Evolutionary conservation across 2,888 invertebrate genomes (phyloP), one percentile per base, ranked within the genome.

Genomic region (Linhomoeus sp.): DNA sequence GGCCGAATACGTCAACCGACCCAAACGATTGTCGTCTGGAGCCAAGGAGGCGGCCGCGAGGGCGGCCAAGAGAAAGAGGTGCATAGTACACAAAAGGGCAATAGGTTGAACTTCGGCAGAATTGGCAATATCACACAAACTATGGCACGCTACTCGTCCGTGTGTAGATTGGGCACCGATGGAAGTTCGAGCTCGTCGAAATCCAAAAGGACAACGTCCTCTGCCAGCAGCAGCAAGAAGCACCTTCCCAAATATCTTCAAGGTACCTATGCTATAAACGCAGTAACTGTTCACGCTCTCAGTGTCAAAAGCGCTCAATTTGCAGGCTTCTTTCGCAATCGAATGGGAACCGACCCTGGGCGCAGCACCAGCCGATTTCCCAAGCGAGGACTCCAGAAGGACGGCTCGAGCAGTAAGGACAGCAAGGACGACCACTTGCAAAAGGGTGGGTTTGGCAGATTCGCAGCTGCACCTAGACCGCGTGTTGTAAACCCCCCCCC

Each of bases 201-300:
- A 12, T 61, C 61, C n/a, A 61, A 61, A 48, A 62, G 60, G 46
- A 61, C 61, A 15, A 62, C 54, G 39, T 59, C 57, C 9, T 61
- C 61, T 9, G 56, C 59, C 1, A 54, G 54, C 38, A 55, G 55
- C 19, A 56, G 58, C 7, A 60, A 60, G 40, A 60, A 60, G 36
- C 61, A 62, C 45, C 48, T 62, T 17, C 61, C 62, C 1, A 58
- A 59, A 49, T 62, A 62, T 17, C 37, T 37, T 19, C 37, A 37
- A n/a, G 17, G 19, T 37, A 5, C 37, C 9, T 33, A 33, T 12
- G 33, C 33, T 33, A 33, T n/a, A n/a, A n/a, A n/a, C n/a, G n/a
- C n/a, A n/a, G n/a, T n/a, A n/a, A n/a, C n/a, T n/a, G n/a, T n/a
- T n/a, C n/a, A n/a, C n/a, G n/a, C n/a, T n/a, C n/a, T n/a, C n/a